Conservation (phyloP, 2,888 invertebrate species). For the Luperina testacea region DNA sequence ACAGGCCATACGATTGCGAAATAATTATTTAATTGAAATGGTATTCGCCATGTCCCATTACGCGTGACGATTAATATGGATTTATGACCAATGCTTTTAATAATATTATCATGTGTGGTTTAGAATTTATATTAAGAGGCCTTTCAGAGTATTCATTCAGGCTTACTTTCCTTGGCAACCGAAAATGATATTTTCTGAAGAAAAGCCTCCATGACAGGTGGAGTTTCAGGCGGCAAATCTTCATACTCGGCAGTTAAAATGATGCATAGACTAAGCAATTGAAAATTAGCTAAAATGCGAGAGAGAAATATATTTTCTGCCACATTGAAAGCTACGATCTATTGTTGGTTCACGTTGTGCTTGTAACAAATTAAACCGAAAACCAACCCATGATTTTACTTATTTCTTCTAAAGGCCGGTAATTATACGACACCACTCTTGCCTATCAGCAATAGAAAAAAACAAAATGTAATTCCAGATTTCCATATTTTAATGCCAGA, state of each 20-base stretch:
- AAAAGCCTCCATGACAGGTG: not conserved
- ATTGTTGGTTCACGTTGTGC: not conserved
- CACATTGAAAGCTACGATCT: not conserved
- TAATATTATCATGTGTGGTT: constrained; percentile 20
- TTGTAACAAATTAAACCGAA: not conserved
- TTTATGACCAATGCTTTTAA: constrained; percentile 24
- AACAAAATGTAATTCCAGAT: not conserved
- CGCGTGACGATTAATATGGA: constrained; percentile 9
- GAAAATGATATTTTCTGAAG: constrained; percentile 5
- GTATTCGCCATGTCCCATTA: constrained; percentile 26
- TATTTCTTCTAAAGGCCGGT: not conserved
- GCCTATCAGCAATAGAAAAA: not conserved
- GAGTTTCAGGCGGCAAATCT: not conserved
- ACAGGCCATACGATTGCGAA: constrained; percentile 73
- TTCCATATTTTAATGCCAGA: not conserved
- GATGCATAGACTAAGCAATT: not conserved
- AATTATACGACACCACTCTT: not conserved
- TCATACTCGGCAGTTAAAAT: not conserved
- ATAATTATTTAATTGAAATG: constrained; percentile 63
- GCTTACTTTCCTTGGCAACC: not conserved
- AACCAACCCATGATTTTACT: not conserved
- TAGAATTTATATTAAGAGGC: not conserved
- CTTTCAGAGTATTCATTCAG: not conserved
- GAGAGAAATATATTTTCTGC: not conserved
- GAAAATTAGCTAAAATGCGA: not conserved